phyloP scores from a whole-genome alignment of 2,113 vertebrate species.

The Gavialis gangeticus region DNA sequence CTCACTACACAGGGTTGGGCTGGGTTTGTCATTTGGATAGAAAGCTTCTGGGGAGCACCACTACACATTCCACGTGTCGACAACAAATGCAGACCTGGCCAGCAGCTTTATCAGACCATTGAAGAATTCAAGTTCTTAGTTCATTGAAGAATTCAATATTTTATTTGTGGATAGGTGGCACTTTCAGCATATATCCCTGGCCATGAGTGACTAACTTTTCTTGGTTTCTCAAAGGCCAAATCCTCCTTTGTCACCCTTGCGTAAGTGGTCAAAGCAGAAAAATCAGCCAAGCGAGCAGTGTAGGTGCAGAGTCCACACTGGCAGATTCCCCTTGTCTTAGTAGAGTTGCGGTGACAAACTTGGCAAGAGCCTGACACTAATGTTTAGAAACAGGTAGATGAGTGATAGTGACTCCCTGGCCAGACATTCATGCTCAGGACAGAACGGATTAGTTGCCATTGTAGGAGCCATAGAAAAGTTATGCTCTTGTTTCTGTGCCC shows the following conservation, averaged over 20 bases:
- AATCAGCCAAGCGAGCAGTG: background rate
- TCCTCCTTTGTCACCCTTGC: background rate
- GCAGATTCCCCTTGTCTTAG: background rate
- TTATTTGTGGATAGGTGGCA: background rate
- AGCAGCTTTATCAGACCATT: background rate
- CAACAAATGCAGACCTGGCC: background rate
- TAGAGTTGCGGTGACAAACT: background rate
- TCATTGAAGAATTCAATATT: background rate
- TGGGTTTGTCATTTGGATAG: background rate
- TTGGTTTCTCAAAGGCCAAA: background rate
- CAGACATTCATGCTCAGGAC: background rate
- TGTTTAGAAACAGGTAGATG: background rate
- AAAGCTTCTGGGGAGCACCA: background rate
- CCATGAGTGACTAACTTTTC: background rate
- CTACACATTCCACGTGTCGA: background rate
- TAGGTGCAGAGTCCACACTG: background rate
- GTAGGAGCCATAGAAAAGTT: background rate
- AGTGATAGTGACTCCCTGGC: background rate
- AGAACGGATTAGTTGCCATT: rapidly evolving
- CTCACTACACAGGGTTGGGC: background rate
- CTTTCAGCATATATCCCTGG: background rate
- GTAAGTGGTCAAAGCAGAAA: background rate
- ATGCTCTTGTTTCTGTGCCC: background rate
- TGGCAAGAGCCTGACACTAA: rapidly evolving
- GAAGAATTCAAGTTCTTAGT: background rate